phyloP scores from a whole-genome alignment of 2,888 invertebrate species.

The Cyclophora punctaria region DNA sequence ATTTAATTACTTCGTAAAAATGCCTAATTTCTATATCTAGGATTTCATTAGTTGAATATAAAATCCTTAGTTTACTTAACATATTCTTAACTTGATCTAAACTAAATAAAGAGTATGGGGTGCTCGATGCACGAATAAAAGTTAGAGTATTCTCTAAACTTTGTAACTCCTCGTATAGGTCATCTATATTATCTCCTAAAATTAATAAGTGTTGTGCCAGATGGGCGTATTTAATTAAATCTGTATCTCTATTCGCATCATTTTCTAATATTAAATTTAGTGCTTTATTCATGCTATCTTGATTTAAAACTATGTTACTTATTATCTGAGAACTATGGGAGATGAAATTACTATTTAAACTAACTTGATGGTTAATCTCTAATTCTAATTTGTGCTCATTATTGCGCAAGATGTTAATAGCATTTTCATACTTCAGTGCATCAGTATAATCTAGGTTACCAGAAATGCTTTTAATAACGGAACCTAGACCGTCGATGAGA shows the following conservation, averaged over 20 bases:
- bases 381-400: conserved; percentile 2
- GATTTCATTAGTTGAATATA: conserved; percentile 2
- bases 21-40: conserved; percentile 3
- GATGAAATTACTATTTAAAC: background rate
- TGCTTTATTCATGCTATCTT: no score
- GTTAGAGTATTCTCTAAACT: conserved; percentile 12
- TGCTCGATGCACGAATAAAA: no score
- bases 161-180: background rate
- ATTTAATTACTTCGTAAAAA: conserved; percentile 1
- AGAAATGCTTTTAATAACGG: conserved; percentile 3
- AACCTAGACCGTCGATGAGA: conserved; percentile 3
- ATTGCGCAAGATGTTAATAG: background rate
- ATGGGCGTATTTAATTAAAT: conserved; percentile 2
- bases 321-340: background rate
- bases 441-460: conserved; percentile 6
- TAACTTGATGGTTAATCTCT: background rate
- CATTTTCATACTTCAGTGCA: conserved; percentile 1
- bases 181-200: no score
- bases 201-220: background rate
- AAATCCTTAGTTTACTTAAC: conserved; percentile 5
- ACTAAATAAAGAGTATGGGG: conserved; percentile 1
- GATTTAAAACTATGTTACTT: no score
- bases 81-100: conserved; percentile 6
- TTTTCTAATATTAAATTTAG: background rate
- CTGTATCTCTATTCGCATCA: background rate